phyloP scores from a whole-genome alignment of 2,113 vertebrate genomes.

The Hystrix cristata region DNA sequence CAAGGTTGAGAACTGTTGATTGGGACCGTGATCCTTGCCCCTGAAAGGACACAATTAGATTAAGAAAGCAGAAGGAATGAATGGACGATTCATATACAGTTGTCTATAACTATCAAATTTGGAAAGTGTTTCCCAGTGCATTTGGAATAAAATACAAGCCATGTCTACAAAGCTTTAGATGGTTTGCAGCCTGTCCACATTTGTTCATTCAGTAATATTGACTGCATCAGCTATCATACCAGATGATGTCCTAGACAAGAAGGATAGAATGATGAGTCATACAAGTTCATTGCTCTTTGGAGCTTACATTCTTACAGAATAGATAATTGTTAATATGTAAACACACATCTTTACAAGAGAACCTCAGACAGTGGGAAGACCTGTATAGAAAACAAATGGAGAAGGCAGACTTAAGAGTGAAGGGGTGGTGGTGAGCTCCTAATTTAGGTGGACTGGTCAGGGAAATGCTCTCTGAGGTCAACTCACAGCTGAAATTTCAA shows the following conservation, averaged over 20 bases:
- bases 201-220: not conserved
- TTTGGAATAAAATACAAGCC: conserved; percentile 27
- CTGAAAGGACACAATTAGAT: not conserved
- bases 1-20: not conserved
- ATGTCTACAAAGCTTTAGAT: not conserved
- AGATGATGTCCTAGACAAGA: not conserved
- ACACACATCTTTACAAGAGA: not conserved
- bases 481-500: not conserved
- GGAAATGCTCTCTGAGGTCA: not conserved
- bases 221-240: not conserved
- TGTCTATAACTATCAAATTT: not conserved
- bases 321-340: not conserved
- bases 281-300: not conserved
- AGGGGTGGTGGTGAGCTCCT: not conserved
- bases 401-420: not conserved
- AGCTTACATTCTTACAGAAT: not conserved
- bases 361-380: not conserved
- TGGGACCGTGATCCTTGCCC: not conserved
- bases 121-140: not conserved
- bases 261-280: not conserved
- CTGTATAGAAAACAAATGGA: not conserved
- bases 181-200: not conserved
- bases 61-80: not conserved
- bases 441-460: not conserved
- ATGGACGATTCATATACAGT: not conserved